Evolutionary conservation across 1,140 invertebrate genomes (phyloP).

Genomic region (Papilio machaon): DNA sequence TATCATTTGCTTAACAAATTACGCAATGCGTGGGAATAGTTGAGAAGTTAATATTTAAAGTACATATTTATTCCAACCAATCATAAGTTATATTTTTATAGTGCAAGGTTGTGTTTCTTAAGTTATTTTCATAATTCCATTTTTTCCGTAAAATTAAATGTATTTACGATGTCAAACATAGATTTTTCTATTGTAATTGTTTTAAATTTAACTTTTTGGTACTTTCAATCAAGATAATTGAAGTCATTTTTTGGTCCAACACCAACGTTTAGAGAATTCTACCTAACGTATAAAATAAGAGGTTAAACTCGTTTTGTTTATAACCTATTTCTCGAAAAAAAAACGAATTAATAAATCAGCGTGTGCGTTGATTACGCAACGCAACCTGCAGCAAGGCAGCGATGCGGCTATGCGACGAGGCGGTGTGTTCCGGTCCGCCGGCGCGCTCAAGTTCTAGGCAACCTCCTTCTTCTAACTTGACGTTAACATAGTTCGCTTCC

Average conservation of each 20-base stretch:
- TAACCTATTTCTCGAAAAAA: neutral
- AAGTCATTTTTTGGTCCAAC: no score
- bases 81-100: no score
- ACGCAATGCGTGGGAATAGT: neutral
- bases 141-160: no score
- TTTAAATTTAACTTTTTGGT: no score
- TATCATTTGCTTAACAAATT: neutral
- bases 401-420: neutral
- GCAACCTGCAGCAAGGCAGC: neutral
- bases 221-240: no score
- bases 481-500: neutral
- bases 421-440: neutral
- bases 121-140: no score
- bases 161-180: no score
- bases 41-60: neutral
- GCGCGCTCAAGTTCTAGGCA: constrained; percentile 17
- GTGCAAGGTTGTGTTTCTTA: no score
- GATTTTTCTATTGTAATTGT: no score
- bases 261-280: no score
- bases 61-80: neutral
- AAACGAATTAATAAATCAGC: neutral
- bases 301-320: neutral
- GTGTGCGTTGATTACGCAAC: constrained; percentile 15
- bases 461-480: constrained; percentile 2
- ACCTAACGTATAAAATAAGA: no score